Percentiles rank a stretch among this genome's conserved stretches.
phyloP scores from a whole-genome alignment of 1,140 invertebrate species.

The Agrilus planipennis region DNA sequence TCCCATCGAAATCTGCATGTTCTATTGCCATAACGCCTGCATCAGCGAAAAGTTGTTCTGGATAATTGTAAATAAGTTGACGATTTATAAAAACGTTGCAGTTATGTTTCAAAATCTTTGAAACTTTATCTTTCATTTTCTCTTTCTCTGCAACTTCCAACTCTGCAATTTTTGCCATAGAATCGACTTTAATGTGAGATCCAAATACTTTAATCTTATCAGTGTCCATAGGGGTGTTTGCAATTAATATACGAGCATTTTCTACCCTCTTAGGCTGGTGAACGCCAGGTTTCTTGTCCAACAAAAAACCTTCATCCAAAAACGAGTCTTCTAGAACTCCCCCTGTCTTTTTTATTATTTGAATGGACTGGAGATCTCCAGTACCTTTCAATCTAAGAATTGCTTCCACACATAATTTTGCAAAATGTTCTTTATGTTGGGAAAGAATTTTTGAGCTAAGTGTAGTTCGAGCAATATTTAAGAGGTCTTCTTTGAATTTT shows the following conservation, averaged over 20 bases:
- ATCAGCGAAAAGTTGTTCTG: constrained; percentile 98
- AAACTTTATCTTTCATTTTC: constrained; percentile 99
- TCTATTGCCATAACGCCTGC: constrained; percentile 98
- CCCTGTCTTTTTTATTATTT: constrained; percentile 95
- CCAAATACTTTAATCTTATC: constrained; percentile 99
- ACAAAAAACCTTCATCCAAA: constrained; percentile 93
- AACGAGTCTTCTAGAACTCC: constrained; percentile 90
- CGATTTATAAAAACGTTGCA: constrained; percentile 99
- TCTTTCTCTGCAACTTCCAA: constrained; percentile 96
- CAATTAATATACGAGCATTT: constrained; percentile 93
- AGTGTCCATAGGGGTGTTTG: constrained; percentile 99
- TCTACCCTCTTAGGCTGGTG: constrained; percentile 83
- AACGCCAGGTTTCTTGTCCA: constrained; percentile 92
- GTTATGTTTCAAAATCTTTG: constrained; percentile 91
- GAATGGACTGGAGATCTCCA: constrained; percentile 85
- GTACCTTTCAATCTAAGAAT: constrained; percentile 91
- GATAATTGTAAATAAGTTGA: constrained; percentile 99
- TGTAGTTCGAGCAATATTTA: constrained; percentile 96
- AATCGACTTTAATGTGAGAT: constrained; percentile 93
- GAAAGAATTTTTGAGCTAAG: constrained; percentile 96
- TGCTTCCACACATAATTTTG: constrained; percentile 90
- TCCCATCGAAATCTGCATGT: constrained; percentile 99
- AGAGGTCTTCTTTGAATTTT: constrained; percentile 75
- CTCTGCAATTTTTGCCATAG: constrained; percentile 96
- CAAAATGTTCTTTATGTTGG: constrained; percentile 95